Base-by-base conservation (phyloP, 2,113 vertebrate genomes). In the Sprattus sprattus region DNA sequence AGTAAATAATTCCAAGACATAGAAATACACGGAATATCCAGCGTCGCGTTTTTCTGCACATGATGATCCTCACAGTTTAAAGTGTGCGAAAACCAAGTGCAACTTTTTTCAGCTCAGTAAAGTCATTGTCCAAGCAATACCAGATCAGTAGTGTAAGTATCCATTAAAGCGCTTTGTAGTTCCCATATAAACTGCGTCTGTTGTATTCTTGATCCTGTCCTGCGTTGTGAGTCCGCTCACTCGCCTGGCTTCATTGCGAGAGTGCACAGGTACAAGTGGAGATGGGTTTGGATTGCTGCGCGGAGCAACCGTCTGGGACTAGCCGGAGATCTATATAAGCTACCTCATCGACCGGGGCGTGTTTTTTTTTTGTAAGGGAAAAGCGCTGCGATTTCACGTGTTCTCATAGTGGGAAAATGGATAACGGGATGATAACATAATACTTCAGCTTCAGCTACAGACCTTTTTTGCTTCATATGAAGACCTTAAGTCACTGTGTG, bases 11-110 rank as follows among this genome's bases (percentile, higher is more conserved):
- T 87, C 97, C 97, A 86, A 99, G 94, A 91, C 97, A 97, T 92
- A 99, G 96, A 90, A 99, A 95, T 95, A 98, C 96, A 94, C 96
- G 97, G 94, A 98, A 96, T 91, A 99, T 97, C 96, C 97, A 99
- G 88, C 97, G 96, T 93, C 97, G 95, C 88, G 96, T 96, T 95
- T 96, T 98, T 95, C 95, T 96, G 95, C 96, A 97, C 98, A 99
- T 99, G 95, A 95, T 97, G 96, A 92, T 93, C 90, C 89, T 92
- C 71, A 64, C 60, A 39, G 71, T 78, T 78, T 32, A 16, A 82
- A n/a, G 52, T n/a, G 81, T 13, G 25, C 5, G 15, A 3, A 50
- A 39, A 47, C 4, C n/a, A 25, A 7, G 15, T 13, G 25, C 46
- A 86, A 89, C 87, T 90, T 92, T 89, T 91, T 85, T 91, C 88